Evolutionary conservation across 1,140 invertebrate genomes (phyloP).

Genomic region (Spodoptera frugiperda): DNA sequence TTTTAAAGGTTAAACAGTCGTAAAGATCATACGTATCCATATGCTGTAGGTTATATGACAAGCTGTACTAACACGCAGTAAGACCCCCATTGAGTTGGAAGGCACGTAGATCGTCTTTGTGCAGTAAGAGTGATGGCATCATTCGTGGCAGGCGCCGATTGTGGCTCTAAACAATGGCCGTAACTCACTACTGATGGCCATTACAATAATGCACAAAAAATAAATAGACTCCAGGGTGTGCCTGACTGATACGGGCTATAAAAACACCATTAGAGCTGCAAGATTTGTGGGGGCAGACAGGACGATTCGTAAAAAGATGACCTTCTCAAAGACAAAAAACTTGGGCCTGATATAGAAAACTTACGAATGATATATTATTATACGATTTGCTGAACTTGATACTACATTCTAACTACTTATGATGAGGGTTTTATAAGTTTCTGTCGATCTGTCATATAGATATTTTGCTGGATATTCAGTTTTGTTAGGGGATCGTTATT

Average conservation of each 20-base stretch:
- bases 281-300: slow-evolving; percentile 2
- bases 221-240: background rate
- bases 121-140: background rate
- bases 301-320: background rate
- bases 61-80: too few species aligned
- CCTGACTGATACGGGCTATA: background rate
- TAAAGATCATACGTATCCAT: too few species aligned
- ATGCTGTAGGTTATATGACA: too few species aligned
- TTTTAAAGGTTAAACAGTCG: too few species aligned
- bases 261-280: slow-evolving; percentile 5
- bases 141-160: background rate
- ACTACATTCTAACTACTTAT: background rate
- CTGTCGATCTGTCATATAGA: background rate
- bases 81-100: too few species aligned
- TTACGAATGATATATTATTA: background rate
- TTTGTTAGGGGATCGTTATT: background rate
- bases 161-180: background rate
- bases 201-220: slow-evolving; percentile 5
- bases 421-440: background rate
- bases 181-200: background rate
- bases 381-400: slow-evolving; percentile 1
- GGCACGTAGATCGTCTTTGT: too few species aligned
- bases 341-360: background rate
- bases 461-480: background rate
- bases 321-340: background rate